Percentiles rank a stretch among this genome's conserved stretches.
phyloP scores from a whole-genome alignment of 2,113 vertebrate species.

The Dasyurus viverrinus region DNA sequence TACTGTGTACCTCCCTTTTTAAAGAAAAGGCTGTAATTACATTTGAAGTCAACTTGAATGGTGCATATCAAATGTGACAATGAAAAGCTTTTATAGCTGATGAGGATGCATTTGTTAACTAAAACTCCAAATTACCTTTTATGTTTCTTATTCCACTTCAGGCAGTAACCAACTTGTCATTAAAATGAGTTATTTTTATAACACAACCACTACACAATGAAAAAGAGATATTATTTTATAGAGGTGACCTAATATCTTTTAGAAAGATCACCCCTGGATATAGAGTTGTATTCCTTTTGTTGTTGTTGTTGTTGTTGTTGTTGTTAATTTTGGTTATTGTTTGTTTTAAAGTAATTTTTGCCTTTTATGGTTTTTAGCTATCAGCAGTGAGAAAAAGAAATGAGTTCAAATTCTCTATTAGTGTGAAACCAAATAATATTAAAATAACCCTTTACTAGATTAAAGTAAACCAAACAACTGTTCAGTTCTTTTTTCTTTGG shows the following conservation, averaged over 20 bases:
- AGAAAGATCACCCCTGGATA: not conserved
- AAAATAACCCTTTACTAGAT: slow-evolving; percentile 44
- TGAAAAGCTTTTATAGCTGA: slow-evolving; percentile 15
- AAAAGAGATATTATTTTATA: slow-evolving; percentile 44
- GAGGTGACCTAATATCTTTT: slow-evolving; percentile 33
- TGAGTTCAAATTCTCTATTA: slow-evolving; percentile 20
- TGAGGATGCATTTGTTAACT: slow-evolving; percentile 18
- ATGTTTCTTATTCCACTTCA: not conserved
- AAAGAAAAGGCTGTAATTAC: slow-evolving; percentile 37
- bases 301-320: not conserved
- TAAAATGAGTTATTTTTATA: slow-evolving; percentile 17
- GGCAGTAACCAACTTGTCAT: slow-evolving; percentile 1
- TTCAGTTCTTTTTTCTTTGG: slow-evolving; percentile 14
- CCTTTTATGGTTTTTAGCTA: slow-evolving; percentile 40
- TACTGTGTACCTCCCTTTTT: not conserved
- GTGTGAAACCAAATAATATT: slow-evolving; percentile 20
- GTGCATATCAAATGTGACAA: slow-evolving; percentile 25
- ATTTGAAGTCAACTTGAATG: slow-evolving; percentile 4
- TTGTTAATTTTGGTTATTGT: slow-evolving; percentile 5
- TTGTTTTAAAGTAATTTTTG: slow-evolving; percentile 13
- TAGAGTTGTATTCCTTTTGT: not conserved
- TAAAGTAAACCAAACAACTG: slow-evolving; percentile 43
- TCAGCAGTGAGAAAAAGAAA: slow-evolving; percentile 26
- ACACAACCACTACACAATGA: slow-evolving; percentile 22
- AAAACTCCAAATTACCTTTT: slow-evolving; percentile 26